phyloP scores from a whole-genome alignment of 2,888 invertebrate genomes.

The Pelosia muscerda region DNA sequence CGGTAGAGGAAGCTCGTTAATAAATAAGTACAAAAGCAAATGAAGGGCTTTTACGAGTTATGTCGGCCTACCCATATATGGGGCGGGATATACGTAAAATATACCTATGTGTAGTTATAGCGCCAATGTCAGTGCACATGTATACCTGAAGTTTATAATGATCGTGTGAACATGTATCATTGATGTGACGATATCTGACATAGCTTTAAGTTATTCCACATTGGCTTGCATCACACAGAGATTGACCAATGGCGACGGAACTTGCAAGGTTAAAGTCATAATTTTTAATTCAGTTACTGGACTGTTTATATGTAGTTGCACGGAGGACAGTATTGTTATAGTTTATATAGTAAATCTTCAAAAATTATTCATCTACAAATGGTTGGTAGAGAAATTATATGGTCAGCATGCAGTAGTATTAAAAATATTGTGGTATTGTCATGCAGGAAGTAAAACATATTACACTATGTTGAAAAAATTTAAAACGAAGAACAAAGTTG shows the following conservation, averaged over 20 bases:
- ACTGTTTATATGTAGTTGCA: too few species aligned
- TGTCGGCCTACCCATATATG: too few species aligned
- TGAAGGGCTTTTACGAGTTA: too few species aligned
- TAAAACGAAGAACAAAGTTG: not conserved
- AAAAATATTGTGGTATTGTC: not conserved
- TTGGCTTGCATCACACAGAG: slow-evolving; percentile 43
- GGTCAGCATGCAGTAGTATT: slow-evolving; percentile 16
- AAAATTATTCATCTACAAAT: slow-evolving; percentile 16
- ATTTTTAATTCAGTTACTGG: slow-evolving; percentile 43
- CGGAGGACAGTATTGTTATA: too few species aligned
- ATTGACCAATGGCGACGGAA: slow-evolving; percentile 42
- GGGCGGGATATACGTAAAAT: not conserved
- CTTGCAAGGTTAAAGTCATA: slow-evolving; percentile 43
- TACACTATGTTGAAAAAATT: too few species aligned
- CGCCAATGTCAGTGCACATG: slow-evolving; percentile 35
- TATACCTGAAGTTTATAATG: slow-evolving; percentile 35
- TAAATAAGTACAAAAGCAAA: too few species aligned
- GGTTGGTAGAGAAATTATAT: slow-evolving; percentile 31
- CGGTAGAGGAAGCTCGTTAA: not conserved
- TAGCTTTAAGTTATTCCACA: slow-evolving; percentile 38
- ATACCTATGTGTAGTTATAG: slow-evolving; percentile 23
- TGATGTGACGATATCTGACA: slow-evolving; percentile 33
- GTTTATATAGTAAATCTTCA: slow-evolving; percentile 24
- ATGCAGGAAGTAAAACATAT: not conserved
- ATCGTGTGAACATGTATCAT: slow-evolving; percentile 46